Conservation (phyloP, 2,113 vertebrate genomes). For the Brachypodius melanocephalos region DNA sequence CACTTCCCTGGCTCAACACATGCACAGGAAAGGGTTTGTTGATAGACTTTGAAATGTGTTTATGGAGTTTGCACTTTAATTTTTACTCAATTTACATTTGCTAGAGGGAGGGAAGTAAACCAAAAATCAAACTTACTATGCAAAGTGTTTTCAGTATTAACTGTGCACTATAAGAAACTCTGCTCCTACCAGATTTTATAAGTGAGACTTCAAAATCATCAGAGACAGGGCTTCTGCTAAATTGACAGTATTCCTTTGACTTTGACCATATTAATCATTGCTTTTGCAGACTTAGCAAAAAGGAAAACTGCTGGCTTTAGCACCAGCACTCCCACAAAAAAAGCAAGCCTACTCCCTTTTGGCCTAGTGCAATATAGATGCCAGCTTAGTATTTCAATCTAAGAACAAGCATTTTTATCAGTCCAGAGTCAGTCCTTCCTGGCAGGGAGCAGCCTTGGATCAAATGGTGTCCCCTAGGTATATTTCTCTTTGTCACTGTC, state of each 20-base stretch:
- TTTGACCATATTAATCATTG: not conserved
- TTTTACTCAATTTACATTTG: not conserved
- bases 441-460: not conserved
- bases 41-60: not conserved
- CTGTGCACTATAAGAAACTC: not conserved
- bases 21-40: not conserved
- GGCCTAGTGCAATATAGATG: not conserved
- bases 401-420: not conserved
- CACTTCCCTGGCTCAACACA: not conserved
- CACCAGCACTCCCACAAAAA: not conserved
- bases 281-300: conserved; percentile 1
- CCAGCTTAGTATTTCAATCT: not conserved
- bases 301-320: not conserved
- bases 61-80: not conserved
- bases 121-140: not conserved
- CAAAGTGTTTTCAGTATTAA: not conserved
- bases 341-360: not conserved
- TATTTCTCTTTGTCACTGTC: not conserved
- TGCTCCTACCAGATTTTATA: not conserved
- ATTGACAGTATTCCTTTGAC: not conserved
- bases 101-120: not conserved
- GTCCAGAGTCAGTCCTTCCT: not conserved
- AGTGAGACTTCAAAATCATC: not conserved
- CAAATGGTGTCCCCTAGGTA: not conserved
- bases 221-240: not conserved